Evolutionary conservation across 2,888 invertebrate species (phyloP), one percentile per base, ranked within the genome.

Genomic region (Amiota minor): DNA sequence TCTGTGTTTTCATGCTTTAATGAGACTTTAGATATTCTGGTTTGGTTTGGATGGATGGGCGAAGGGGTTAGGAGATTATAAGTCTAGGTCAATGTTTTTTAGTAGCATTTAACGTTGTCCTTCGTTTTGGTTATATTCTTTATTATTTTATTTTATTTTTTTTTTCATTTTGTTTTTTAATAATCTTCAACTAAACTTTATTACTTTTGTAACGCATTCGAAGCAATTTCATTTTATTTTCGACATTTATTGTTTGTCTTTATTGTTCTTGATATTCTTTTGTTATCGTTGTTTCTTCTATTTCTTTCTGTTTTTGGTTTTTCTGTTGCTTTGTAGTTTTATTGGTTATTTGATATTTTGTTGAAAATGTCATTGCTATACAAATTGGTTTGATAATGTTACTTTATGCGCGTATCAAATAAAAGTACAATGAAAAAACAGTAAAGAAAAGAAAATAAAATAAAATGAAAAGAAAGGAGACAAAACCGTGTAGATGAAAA

Each of bases 111-210:
- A 35, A 35, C 35, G 6, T 35, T 8, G 35, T 35, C 35, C 35
- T 35, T 35, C 2, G 35, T 35, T 35, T 35, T 35, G 35, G 35
- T 35, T 35, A 35, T 35, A 35, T 35, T 6, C 6, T 6, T 35
- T 35, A 6, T 35, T 53, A 53, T 18, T 16, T 18, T 59, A n/a
- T 20, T 47, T 47, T 10, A 65, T 20, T 10, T 47, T 35, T 18
- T 47, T 16, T 16, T 68, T 53, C n/a, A n/a, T n/a, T 67, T 18
- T 18, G 9, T 16, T 47, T 50, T 68, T 68, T 68, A 49, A 53
- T 81, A 83, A 84, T 83, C 80, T 76, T 75, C 73, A 55, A 71
- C 75, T 75, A 77, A 73, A 75, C 74, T 85, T 83, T 83, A 83
- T 84, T 84, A 78, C 84, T 76, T 80, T 67, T 59, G 68, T 77